phyloP scores from a whole-genome alignment of 2,113 vertebrate genomes.

The Halichoerus grypus region DNA sequence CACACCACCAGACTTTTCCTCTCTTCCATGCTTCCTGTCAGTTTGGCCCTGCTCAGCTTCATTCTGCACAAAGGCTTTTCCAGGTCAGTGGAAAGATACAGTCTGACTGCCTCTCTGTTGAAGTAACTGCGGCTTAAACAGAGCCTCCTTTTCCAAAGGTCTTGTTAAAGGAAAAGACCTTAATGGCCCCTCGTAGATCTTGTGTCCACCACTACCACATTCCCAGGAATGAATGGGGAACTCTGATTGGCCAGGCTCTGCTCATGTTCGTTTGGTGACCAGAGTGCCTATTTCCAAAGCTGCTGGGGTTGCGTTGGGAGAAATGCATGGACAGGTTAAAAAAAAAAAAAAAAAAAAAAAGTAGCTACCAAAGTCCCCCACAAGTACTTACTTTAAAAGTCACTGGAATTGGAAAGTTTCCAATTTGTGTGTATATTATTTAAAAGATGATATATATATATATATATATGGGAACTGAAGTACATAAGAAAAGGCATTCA shows the following conservation, averaged over 20 bases:
- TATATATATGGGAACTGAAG: neutral
- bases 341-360: neutral
- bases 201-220: neutral
- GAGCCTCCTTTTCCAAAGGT: neutral
- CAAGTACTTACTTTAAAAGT: neutral
- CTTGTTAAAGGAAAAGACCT: neutral
- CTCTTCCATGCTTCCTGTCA: neutral
- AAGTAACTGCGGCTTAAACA: neutral
- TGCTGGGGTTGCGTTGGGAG: fast-evolving
- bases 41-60: neutral
- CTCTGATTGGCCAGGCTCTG: neutral
- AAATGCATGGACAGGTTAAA: neutral
- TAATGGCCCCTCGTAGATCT: neutral
- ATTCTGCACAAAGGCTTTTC: neutral
- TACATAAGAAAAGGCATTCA: neutral
- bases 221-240: neutral
- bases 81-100: neutral
- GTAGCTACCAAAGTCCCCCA: too few relatives aligned
- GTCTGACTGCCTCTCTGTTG: neutral
- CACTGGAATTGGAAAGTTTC: neutral
- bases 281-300: neutral
- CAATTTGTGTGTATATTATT: neutral
- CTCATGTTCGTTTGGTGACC: neutral
- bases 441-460: neutral
- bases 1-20: neutral